Evolutionary conservation across 2,113 vertebrate species (phyloP), one percentile per base, ranked within the genome.

Genomic region (Zosterops lateralis): DNA sequence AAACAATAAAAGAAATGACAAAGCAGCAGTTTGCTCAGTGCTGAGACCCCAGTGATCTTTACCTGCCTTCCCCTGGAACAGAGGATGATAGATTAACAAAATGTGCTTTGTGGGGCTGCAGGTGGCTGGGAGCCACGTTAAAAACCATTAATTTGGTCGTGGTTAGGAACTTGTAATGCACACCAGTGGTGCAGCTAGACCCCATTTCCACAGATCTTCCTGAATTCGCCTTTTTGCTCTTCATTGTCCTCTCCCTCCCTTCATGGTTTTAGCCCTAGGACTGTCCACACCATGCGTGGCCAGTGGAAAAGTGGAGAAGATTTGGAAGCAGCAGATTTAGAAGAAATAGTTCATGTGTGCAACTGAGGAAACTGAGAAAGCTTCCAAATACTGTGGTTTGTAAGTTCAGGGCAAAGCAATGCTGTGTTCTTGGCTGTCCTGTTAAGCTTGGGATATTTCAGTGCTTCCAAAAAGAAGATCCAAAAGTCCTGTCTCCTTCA

Each of bases 71-170:
- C 36, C 36, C 29, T 64, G 60, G 38, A 75, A 44, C 48, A 34
- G 56, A 66, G 29, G 36, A 73, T 64, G 26, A n/a, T 50, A 84
- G 29, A 42, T 21, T 20, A 77, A 25, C 15, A 73, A 51, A 50
- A 67, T 16, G 9, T 25, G 29, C 9, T 77, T 71, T 78, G 26
- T 42, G 42, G 31, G 56, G 17, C 24, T 73, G 25, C 40, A 28
- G 40, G 48, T 66, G 34, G 7, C 17, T 67, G n/a, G n/a, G 45
- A 86, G 7, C 38, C 0, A 0, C 10, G n/a, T 36, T 77, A 38
- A 66, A 17, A 75, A 19, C 25, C 22, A 4, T 42, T 40, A 32
- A 32, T 26, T 57, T 62, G 56, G 42, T 44, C 45, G 15, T 4
- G 17, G 25, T 14, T 24, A 60, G 61, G 10, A 64, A 13, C n/a